Base-by-base conservation (phyloP, 2,113 vertebrate genomes). In the Hirundichthys speculiger region DNA sequence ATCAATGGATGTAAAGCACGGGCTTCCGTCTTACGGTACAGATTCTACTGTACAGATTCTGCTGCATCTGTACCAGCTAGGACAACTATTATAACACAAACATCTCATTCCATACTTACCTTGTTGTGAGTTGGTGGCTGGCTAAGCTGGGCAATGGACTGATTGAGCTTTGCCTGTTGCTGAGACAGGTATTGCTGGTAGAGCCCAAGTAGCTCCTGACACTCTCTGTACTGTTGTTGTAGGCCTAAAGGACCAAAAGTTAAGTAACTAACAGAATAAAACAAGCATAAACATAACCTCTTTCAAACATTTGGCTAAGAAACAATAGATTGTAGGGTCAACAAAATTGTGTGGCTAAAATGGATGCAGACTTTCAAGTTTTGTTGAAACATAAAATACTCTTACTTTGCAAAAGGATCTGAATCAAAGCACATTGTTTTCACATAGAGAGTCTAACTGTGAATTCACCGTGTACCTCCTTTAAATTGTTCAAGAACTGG, bases 161-260 rank as follows among this genome's bases (percentile, higher is more conserved):
- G 92, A 69, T 92, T 95, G 13, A 98, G 94, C 61, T 97, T 96
- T 19, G 95, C 92, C 74, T 98, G 95, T 86, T 98, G 96, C 76
- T 98, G 95, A 48, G 95, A 94, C 10, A 99, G 93, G 69, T 97
- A 97, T 75, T 95, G 95, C 89, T 98, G 97, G 89, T 98, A 98
- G n/a, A 98, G 94, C 18, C 91, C 94, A 50, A 99, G 82, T 82
- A 98, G 93, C 88, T 98, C 96, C 91, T 98, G 96, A 76, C 97
- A 99, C 86, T 99, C 96, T 88, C 86, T 94, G 85, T 98, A 98
- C 78, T 99, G 96, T 76, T 94, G 94, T 73, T 97, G 96, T 63
- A 98, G 91, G 89, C 94, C 97, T 99, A 66, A 80, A 80, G 54
- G 38, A 63, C 9, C 24, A 14, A 14, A 16, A 80, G 94, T 98